Evolutionary conservation across 2,113 vertebrate genomes (phyloP).

Genomic region (Xerus inauris): DNA sequence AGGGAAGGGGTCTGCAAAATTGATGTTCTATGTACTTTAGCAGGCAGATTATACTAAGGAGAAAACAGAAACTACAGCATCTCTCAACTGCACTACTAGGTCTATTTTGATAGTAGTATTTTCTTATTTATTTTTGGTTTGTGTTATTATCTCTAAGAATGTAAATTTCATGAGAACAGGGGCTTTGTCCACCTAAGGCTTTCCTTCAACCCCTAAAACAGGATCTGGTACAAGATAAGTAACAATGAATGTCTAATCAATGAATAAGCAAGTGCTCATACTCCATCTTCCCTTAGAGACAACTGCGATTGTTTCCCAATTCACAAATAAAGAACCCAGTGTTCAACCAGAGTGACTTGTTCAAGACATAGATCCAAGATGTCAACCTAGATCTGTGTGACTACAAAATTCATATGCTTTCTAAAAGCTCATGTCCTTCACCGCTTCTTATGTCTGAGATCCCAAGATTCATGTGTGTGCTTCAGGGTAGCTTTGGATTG

Average conservation of each 20-base stretch:
- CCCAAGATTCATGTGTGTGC: neutral
- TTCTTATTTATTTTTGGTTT: constrained; percentile 36
- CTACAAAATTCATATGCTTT: neutral
- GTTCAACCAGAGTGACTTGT: neutral
- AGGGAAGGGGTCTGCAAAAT: neutral
- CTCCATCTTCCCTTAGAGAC: neutral
- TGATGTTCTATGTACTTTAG: neutral
- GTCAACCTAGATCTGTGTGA: neutral
- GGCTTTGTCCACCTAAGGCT: neutral
- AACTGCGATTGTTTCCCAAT: neutral
- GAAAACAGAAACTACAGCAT: neutral
- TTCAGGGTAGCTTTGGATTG: neutral
- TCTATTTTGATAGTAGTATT: constrained; percentile 19
- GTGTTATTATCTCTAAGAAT: neutral
- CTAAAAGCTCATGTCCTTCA: neutral
- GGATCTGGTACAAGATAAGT: neutral
- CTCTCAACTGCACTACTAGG: neutral
- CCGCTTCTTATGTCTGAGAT: neutral
- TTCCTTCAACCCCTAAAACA: neutral
- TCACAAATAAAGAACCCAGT: neutral
- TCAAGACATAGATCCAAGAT: neutral
- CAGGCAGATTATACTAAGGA: neutral
- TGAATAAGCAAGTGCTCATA: neutral
- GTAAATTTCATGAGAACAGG: neutral
- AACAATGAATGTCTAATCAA: neutral